A percentile compares a stretch with the other conserved stretches of the same genome.
Evolutionary conservation across 2,888 invertebrate species (phyloP).

Genomic region (Clivina fossor): DNA sequence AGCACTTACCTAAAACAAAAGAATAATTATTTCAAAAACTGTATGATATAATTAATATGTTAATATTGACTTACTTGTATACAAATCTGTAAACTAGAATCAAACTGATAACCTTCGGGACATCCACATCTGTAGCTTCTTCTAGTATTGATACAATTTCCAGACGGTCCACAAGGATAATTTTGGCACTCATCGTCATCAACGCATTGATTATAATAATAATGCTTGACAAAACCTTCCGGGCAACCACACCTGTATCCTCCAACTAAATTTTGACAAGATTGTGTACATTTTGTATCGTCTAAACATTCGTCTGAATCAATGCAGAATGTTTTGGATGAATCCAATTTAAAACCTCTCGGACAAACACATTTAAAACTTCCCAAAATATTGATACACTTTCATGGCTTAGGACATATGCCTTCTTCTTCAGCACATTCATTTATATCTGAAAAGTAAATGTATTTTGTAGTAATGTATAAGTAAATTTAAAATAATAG

Average conservation of each 20-base stretch:
- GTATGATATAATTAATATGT: too few relatives aligned
- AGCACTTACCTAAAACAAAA: constrained; percentile 61
- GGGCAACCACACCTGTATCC: constrained; percentile 78
- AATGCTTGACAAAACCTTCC: constrained; percentile 65
- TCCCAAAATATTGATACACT: constrained; percentile 80
- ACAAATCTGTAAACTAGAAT: constrained; percentile 67
- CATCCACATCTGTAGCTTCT: constrained; percentile 77
- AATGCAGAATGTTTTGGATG: constrained; percentile 69
- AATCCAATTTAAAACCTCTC: constrained; percentile 73
- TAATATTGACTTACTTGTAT: constrained; percentile 62
- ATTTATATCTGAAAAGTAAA: constrained; percentile 67
- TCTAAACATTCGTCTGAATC: constrained; percentile 79
- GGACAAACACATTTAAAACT: constrained; percentile 84
- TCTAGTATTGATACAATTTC: constrained; percentile 73
- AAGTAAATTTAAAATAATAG: constrained; percentile 11
- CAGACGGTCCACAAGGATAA: constrained; percentile 65
- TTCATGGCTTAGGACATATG: constrained; percentile 72
- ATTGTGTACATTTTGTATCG: constrained; percentile 72
- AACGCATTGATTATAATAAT: constrained; percentile 68
- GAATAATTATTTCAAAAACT: too few relatives aligned
- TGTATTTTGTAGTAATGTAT: constrained; percentile 21
- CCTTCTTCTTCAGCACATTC: constrained; percentile 70
- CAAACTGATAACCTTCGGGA: constrained; percentile 74
- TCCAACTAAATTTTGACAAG: constrained; percentile 73
- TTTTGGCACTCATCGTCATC: constrained; percentile 71